A percentile compares a stretch with the other conserved stretches of the same genome.
Conservation (phyloP, 1,140 invertebrate species). For the Calephelis virginiensis region DNA sequence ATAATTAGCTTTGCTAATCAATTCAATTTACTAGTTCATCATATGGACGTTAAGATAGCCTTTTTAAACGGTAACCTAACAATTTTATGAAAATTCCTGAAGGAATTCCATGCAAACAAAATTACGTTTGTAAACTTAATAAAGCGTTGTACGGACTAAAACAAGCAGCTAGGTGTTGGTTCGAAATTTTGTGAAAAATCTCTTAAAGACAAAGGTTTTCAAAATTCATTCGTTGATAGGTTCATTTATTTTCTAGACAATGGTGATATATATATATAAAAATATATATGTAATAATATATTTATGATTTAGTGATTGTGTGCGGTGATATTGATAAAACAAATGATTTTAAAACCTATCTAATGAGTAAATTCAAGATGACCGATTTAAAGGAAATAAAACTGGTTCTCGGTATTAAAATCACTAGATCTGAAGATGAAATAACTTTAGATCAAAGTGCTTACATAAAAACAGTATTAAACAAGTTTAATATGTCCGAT, state of each 20-base stretch:
- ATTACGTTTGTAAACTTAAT: too few species aligned
- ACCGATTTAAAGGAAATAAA: slow-evolving; percentile 26
- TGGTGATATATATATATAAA: slow-evolving; percentile 24
- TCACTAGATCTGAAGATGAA: too few species aligned
- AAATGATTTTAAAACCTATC: slow-evolving; percentile 26
- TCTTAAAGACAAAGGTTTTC: too few species aligned
- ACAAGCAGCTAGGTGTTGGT: too few species aligned
- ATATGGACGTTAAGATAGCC: slow-evolving; percentile 34
- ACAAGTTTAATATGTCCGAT: too few species aligned
- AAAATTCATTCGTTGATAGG: slow-evolving; percentile 26
- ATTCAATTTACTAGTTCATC: slow-evolving; percentile 35
- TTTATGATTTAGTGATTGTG: neutral
- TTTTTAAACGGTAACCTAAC: slow-evolving; percentile 34
- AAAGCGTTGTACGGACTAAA: too few species aligned
- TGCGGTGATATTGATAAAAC: slow-evolving; percentile 21
- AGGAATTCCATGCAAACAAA: slow-evolving; percentile 20
- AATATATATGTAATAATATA: neutral
- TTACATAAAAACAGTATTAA: too few species aligned
- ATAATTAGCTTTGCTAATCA: slow-evolving; percentile 34
- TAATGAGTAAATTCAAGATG: slow-evolving; percentile 25
- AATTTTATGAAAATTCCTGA: slow-evolving; percentile 31
- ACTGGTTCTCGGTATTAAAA: slow-evolving; percentile 25
- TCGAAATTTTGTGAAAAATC: slow-evolving; percentile 24
- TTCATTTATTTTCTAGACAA: slow-evolving; percentile 27
- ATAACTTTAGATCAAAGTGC: too few species aligned